A percentile compares a stretch with the other conserved stretches of the same genome.
Conservation (phyloP, 2,797 vertebrate genomes). For the Anabas testudineus region DNA sequence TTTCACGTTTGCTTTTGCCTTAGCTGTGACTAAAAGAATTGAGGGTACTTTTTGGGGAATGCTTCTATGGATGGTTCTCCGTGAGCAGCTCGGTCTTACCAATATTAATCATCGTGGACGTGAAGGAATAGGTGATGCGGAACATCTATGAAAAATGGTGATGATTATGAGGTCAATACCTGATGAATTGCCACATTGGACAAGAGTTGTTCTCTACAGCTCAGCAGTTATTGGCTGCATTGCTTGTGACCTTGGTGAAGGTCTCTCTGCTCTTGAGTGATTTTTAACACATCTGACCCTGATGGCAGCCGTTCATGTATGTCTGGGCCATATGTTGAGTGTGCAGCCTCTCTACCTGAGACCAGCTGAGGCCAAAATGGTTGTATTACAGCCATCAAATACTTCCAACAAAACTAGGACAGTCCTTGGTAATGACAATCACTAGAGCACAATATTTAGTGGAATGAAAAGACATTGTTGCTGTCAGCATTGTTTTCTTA, state of each 20-base stretch:
- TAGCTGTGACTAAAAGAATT: constrained; percentile 51
- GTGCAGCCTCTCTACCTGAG: constrained; percentile 51
- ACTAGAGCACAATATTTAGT: constrained; percentile 59
- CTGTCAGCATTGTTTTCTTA: constrained; percentile 69
- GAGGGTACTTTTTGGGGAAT: constrained; percentile 23
- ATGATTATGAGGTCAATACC: constrained; percentile 64
- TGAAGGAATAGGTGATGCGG: constrained; percentile 58
- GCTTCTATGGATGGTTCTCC: constrained; percentile 47
- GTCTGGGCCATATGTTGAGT: constrained; percentile 69
- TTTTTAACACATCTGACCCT: constrained; percentile 66
- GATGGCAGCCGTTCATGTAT: constrained; percentile 72
- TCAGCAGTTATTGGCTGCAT: constrained; percentile 67
- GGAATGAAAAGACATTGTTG: constrained; percentile 56
- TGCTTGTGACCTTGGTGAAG: constrained; percentile 70
- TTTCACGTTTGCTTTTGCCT: constrained; percentile 36
- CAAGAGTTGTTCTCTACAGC: constrained; percentile 46
- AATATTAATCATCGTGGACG: constrained; percentile 73
- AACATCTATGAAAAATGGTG: constrained; percentile 67
- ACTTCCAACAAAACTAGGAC: constrained; percentile 54
- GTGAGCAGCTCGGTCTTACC: constrained; percentile 33
- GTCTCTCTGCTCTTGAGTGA: constrained; percentile 60
- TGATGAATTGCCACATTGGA: constrained; percentile 63
- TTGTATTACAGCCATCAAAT: constrained; percentile 47
- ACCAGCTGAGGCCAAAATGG: constrained; percentile 32
- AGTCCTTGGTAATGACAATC: constrained; percentile 51